Evolutionary conservation across 1,140 invertebrate genomes (phyloP).

Genomic region (Leguminivora glycinivorella): DNA sequence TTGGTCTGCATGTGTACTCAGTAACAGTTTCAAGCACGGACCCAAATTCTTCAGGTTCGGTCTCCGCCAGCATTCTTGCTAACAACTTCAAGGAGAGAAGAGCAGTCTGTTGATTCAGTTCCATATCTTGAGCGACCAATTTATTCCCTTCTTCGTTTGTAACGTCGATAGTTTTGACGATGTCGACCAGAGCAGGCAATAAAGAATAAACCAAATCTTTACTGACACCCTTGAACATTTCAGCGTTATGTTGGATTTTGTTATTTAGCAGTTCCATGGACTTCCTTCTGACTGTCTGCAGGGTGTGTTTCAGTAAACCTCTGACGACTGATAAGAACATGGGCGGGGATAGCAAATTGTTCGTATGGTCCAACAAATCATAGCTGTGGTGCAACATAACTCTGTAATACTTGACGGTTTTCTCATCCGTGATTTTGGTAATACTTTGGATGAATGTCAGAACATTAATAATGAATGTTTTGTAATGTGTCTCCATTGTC

Average conservation of each 20-base stretch:
- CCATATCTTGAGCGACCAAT: conserved; percentile 77
- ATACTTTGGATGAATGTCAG: conserved; percentile 84
- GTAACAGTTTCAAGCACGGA: conserved; percentile 82
- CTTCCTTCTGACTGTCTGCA: conserved; percentile 86
- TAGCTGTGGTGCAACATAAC: conserved; percentile 87
- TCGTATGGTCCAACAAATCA: conserved; percentile 87
- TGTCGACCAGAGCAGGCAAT: conserved; percentile 81
- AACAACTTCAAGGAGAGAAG: conserved; percentile 90
- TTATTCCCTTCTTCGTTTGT: conserved; percentile 58
- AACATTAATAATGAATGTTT: conserved; percentile 84
- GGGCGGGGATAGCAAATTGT: conserved; percentile 86
- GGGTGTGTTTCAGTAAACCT: conserved; percentile 84
- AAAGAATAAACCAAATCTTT: conserved; percentile 79
- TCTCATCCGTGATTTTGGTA: conserved; percentile 80
- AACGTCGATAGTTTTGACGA: conserved; percentile 81
- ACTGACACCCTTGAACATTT: conserved; percentile 79
- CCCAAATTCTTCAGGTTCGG: conserved; percentile 83
- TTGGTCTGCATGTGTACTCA: conserved; percentile 80
- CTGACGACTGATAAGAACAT: conserved; percentile 89
- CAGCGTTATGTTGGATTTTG: conserved; percentile 85
- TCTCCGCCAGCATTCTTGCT: conserved; percentile 83
- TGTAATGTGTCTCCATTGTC: conserved; percentile 81
- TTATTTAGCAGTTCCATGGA: conserved; percentile 90
- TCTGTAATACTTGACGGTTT: conserved; percentile 88
- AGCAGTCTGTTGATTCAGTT: conserved; percentile 88